A percentile compares a stretch with the other conserved stretches of the same genome.
These are phyloP conservation scores for Xiphophorus maculatus DNA, from an alignment of 2,113 vertebrate genomes.

Conservation along the genomic window DNA sequence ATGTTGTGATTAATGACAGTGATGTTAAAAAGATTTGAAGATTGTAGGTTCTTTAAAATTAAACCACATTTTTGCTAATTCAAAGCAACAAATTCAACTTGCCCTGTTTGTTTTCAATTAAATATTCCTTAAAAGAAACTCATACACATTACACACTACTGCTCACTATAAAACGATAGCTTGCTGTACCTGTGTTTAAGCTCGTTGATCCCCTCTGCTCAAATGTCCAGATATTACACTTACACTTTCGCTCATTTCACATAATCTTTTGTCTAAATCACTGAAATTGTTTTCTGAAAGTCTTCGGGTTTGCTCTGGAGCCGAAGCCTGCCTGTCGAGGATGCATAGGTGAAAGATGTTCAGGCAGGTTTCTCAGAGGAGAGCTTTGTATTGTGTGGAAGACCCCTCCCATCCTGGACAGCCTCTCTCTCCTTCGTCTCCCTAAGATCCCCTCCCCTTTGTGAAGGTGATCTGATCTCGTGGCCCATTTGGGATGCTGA, in stretches of 20 bases:
- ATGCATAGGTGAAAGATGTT: conserved; percentile 10
- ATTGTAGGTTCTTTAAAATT: background rate
- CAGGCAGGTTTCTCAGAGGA: conserved; percentile 50
- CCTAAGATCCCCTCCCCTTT: conserved; percentile 3
- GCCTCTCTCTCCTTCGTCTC: conserved; percentile 8
- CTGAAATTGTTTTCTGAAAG: background rate
- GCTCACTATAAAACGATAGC: background rate
- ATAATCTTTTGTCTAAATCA: background rate
- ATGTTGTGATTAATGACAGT: background rate
- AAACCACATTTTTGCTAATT: background rate
- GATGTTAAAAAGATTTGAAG: background rate
- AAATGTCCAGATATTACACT: background rate
- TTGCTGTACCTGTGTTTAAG: conserved; percentile 48
- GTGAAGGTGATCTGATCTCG: conserved; percentile 29
- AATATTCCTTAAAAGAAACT: background rate
- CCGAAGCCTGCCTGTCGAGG: background rate
- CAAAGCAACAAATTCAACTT: background rate
- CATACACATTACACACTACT: background rate
- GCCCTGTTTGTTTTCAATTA: background rate
- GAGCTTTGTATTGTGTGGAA: conserved; percentile 42
- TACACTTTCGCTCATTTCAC: background rate
- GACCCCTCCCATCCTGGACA: conserved; percentile 45
- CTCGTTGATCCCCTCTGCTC: conserved; percentile 17
- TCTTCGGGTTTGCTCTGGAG: background rate
- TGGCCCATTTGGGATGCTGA: conserved; percentile 11